Percentiles rank a stretch among this genome's conserved stretches.
phyloP scores from a whole-genome alignment of 2,797 vertebrate species.

The Prunella strophiata region DNA sequence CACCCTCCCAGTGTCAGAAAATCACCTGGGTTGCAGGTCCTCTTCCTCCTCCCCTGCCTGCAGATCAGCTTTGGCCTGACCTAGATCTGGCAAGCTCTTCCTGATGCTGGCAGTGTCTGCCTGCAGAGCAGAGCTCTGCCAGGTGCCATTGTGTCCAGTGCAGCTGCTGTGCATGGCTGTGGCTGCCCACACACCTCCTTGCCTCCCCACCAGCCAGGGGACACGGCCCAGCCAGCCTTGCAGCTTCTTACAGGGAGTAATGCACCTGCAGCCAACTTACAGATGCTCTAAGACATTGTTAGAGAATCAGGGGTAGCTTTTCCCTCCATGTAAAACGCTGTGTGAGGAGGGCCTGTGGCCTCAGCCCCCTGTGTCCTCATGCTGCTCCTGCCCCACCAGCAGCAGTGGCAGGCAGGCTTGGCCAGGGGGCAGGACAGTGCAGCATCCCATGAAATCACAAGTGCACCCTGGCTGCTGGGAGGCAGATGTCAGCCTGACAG shows the following conservation, averaged over 20 bases:
- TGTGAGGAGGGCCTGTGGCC: rapidly evolving
- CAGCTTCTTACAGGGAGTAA: neutral
- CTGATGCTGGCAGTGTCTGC: neutral
- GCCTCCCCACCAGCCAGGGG: neutral
- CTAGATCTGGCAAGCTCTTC: neutral
- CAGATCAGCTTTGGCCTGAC: neutral
- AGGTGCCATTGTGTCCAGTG: rapidly evolving
- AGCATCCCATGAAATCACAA: neutral
- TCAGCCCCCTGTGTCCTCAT: rapidly evolving
- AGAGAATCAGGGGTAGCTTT: neutral
- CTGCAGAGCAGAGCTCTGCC: neutral
- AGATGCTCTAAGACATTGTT: rapidly evolving
- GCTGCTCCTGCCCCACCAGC: neutral
- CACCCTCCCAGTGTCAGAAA: neutral
- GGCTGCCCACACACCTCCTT: neutral
- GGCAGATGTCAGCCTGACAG: neutral
- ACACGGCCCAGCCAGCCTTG: rapidly evolving
- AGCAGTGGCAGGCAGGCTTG: neutral
- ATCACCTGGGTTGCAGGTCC: neutral
- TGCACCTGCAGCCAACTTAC: rapidly evolving
- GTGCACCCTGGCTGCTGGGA: neutral
- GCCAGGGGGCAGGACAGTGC: neutral
- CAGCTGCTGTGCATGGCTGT: rapidly evolving
- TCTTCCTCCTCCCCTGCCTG: neutral
- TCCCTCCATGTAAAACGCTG: neutral